These are phyloP conservation scores for Drosophila oshimai DNA, from an alignment of 1,140 invertebrate genomes.

Conservation along the genomic window DNA sequence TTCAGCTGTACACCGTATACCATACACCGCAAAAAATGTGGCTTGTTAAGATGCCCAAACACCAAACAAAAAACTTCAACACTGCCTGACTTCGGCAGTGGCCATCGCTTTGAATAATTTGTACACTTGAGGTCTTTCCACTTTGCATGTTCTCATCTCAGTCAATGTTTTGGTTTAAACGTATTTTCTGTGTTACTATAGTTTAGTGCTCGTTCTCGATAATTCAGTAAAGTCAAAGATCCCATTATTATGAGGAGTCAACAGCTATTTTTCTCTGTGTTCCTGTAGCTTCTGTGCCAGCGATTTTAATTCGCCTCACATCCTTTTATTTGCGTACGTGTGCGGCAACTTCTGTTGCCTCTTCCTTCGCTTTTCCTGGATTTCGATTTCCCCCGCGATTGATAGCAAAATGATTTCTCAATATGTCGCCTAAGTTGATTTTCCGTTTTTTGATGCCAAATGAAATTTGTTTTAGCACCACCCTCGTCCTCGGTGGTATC, in stretches of 20 bases:
- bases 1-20: constrained; percentile 8
- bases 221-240: too few relatives aligned
- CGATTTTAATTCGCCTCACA: constrained; percentile 75
- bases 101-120: too few relatives aligned
- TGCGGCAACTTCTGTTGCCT: constrained; percentile 19
- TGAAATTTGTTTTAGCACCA: constrained; percentile 39
- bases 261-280: background rate
- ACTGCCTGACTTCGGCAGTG: too few relatives aligned
- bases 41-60: too few relatives aligned
- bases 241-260: too few relatives aligned
- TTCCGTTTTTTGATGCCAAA: constrained; percentile 37
- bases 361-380: background rate
- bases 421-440: constrained; percentile 63
- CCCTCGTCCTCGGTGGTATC: too few relatives aligned
- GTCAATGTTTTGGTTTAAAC: too few relatives aligned
- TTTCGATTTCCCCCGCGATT: constrained; percentile 30
- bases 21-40: background rate
- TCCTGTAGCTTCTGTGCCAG: constrained; percentile 9
- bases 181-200: too few relatives aligned
- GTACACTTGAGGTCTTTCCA: too few relatives aligned
- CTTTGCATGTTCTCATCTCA: too few relatives aligned
- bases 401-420: constrained; percentile 72
- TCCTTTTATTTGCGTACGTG: constrained; percentile 78
- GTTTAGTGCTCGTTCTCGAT: too few relatives aligned
- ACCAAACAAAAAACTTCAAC: too few relatives aligned